A percentile compares a stretch with the other conserved stretches of the same genome.
phyloP scores from a whole-genome alignment of 2,113 vertebrate genomes.

The Grus americana region DNA sequence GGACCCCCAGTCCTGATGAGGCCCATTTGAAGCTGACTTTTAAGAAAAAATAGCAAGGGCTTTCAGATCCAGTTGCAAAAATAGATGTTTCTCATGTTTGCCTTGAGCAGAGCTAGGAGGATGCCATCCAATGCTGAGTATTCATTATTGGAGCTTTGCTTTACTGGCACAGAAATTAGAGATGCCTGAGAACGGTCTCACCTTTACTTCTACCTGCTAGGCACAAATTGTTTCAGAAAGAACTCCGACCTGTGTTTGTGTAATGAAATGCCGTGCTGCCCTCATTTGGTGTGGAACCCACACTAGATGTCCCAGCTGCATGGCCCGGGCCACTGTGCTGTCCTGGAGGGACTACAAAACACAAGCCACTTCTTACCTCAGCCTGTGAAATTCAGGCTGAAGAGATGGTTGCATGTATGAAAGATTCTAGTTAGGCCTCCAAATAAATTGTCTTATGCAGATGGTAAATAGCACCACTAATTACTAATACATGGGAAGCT shows the following conservation, averaged over 20 bases:
- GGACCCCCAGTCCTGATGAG: neutral
- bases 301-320: neutral
- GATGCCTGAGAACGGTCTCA: neutral
- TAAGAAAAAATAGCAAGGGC: neutral
- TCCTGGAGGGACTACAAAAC: neutral
- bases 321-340: fast-evolving
- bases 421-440: neutral
- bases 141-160: neutral
- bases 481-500: neutral
- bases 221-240: neutral
- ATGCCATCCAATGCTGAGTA: neutral
- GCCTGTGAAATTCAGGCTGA: neutral
- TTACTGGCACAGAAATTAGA: neutral
- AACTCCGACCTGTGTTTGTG: neutral
- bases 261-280: neutral
- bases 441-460: neutral
- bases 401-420: neutral
- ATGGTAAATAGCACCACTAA: neutral
- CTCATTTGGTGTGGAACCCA: neutral
- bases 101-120: neutral
- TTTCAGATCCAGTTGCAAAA: neutral
- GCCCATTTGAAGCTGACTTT: neutral
- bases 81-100: neutral
- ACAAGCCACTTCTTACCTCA: neutral
- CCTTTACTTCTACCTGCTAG: neutral